Evolutionary conservation across 2,797 vertebrate species (phyloP), one percentile per base, ranked within the genome.

Genomic region (Rhyacichthys aspro): DNA sequence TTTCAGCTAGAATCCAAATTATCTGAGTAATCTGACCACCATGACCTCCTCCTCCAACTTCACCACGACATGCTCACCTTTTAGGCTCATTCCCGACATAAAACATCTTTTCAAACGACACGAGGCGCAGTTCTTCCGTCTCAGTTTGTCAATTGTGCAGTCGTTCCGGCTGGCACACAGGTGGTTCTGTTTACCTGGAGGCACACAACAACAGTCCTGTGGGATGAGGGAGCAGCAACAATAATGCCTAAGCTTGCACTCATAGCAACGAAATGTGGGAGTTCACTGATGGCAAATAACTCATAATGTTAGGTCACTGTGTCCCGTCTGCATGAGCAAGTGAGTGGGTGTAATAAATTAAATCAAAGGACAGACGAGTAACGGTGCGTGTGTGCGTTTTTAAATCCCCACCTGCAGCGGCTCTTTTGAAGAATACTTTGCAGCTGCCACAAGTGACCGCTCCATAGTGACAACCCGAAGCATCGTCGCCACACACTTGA

Each of bases 341-440:
- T 0, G 61, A 71, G 88, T 84, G 85, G 80, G 85, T 63, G 82
- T 76, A 74, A 64, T 41, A 72, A 77, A 87, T 85, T 60, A 81
- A 86, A 87, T 80, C 67, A 76, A 60, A 0, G 3, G 23, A 28
- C 23, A 28, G 23, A 42, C 6, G 18, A 17, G 10, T 67, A 58
- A 79, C 57, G 54, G 66, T 43, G 17, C 15, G 45, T 32, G 56
- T 18, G 42, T 48, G 16, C 18, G 43, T 63, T 43, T 64, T 37
- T 17, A 6, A 38, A 34, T 55, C 74, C 81, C 74, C 62, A 98
- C 96, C 96, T 92, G 96, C 96, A 46, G 96, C 95, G 0, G 96
- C 96, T 70, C 96, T 89, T 85, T 98, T 98, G 91, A 98, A 98
- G 90, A 98, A 98, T 49, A 98, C 96, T 83, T 98, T 98, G 92